A percentile compares a stretch with the other conserved stretches of the same genome.
phyloP scores from a whole-genome alignment of 1,140 invertebrate species.

The Doryteuthis pealeii region DNA sequence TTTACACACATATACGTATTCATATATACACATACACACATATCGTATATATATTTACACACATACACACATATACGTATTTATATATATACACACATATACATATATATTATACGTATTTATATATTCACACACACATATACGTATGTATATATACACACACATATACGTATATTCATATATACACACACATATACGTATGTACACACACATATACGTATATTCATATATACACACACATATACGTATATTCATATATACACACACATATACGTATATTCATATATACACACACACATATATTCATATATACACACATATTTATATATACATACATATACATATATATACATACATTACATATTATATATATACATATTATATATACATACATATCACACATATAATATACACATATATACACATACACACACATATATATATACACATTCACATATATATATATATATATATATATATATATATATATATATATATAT shows the following conservation, averaged over 20 bases:
- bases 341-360: no score
- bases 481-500: not conserved
- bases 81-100: not conserved
- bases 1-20: not conserved
- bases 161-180: not conserved
- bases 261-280: not conserved
- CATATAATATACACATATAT: no score
- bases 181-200: not conserved
- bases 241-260: not conserved
- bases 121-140: not conserved
- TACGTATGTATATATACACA: not conserved
- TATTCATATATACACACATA: not conserved
- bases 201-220: not conserved
- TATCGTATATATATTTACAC: no score
- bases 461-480: not conserved
- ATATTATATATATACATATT: no score
- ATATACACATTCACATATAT: no score
- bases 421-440: not conserved
- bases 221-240: not conserved
- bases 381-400: no score
- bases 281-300: not conserved
- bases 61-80: not conserved
- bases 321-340: no score
- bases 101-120: no score
- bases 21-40: not conserved